Evolutionary conservation across 2,113 vertebrate genomes (phyloP), one percentile per base, ranked within the genome.

Genomic region (Panurus biarmicus): DNA sequence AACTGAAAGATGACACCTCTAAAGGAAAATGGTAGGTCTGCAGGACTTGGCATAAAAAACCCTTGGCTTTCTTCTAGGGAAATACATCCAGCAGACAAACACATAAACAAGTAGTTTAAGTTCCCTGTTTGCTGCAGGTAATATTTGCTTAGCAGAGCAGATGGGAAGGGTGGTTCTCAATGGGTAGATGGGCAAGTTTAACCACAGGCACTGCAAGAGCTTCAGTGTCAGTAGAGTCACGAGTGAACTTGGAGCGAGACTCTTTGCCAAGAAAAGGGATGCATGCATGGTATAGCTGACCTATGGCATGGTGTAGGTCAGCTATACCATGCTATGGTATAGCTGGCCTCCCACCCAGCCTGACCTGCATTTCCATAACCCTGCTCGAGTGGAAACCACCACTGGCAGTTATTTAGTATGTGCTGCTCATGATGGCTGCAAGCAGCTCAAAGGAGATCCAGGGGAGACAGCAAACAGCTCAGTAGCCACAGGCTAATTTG

Each of bases 281-380:
- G 21, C 26, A 24, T 2, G 4, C 33, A 12, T 12, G 10, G 53
- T 57, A 13, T 2, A 69, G 21, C 24, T 31, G 42, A n/a, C 16
- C 5, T 2, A 2, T 4, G 14, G 1, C 6, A 22, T 5, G 22
- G 3, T 33, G 19, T 33, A n/a, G n/a, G n/a, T n/a, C n/a, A n/a
- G n/a, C n/a, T n/a, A n/a, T n/a, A n/a, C n/a, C n/a, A n/a, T n/a
- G n/a, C n/a, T n/a, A n/a, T n/a, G n/a, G n/a, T n/a, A n/a, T n/a
- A n/a, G n/a, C n/a, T n/a, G n/a, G 44, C 15, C 26, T 9, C 40
- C 38, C 31, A 8, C 35, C 16, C 26, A 72, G 58, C 23, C 42
- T 58, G 36, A 22, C 14, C 44, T 72, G 33, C 16, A 5, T 36
- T 50, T 17, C 44, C 44, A 28, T 11, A 23, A 2, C 15, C 29